Percentiles rank a stretch among this genome's conserved stretches.
These are phyloP conservation scores for Dunckerocampus dactyliophorus DNA, from an alignment of 2,113 vertebrate species.

Conservation along the genomic window DNA sequence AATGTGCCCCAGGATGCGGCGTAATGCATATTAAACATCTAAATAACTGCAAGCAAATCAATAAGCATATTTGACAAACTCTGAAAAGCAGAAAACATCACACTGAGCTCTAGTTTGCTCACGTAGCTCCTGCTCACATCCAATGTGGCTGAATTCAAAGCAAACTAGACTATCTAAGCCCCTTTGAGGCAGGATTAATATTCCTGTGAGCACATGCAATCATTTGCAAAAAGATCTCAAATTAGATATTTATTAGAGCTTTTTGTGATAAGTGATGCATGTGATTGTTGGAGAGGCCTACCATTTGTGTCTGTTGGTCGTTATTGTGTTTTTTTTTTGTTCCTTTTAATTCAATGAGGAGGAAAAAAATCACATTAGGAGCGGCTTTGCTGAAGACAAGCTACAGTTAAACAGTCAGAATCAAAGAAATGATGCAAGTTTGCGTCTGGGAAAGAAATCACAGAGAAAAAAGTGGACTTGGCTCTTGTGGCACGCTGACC, in stretches of 20 bases:
- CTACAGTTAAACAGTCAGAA: background rate
- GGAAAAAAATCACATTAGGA: background rate
- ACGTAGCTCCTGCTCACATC: constrained; percentile 6
- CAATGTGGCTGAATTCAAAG: constrained; percentile 10
- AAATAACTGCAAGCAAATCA: constrained; percentile 4
- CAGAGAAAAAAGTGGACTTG: background rate
- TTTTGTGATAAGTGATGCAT: background rate
- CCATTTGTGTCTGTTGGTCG: background rate
- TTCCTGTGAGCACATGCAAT: background rate
- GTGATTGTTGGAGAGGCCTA: background rate
- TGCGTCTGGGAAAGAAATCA: background rate
- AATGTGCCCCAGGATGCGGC: background rate
- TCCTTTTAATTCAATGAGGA: too few relatives aligned
- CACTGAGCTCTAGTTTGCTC: background rate
- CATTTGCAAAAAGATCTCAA: background rate
- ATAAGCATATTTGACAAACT: constrained; percentile 2
- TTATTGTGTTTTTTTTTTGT: too few relatives aligned
- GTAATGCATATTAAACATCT: background rate
- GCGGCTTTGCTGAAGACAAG: background rate
- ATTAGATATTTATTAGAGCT: background rate
- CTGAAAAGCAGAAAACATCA: background rate
- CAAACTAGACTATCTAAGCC: constrained; percentile 9
- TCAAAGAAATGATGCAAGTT: background rate
- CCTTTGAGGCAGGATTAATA: constrained; percentile 24
- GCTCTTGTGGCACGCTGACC: background rate